Percentiles rank a stretch among this genome's conserved stretches.
These are phyloP conservation scores for Drosophila nigrodunni DNA, from an alignment of 1,140 invertebrate genomes.

Conservation along the genomic window DNA sequence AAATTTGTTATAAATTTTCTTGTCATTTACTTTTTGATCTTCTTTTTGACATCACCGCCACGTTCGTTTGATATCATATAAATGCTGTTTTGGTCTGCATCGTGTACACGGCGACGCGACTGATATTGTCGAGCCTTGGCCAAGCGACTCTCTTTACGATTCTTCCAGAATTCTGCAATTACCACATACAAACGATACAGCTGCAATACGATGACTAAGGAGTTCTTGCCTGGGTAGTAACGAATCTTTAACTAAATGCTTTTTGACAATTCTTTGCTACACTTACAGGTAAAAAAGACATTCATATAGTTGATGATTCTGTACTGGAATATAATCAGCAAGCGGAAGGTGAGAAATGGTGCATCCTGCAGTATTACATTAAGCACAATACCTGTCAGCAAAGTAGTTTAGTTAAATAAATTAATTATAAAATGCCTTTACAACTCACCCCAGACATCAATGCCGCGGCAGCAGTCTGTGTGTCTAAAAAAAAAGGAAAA, in stretches of 20 bases:
- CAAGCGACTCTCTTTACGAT: conserved; percentile 82
- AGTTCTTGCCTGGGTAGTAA: conserved; percentile 89
- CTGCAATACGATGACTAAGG: conserved; percentile 93
- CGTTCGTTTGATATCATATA: conserved; percentile 87
- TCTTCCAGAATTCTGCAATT: conserved; percentile 87
- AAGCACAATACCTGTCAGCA: conserved; percentile 87
- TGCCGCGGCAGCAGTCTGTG: conserved; percentile 86
- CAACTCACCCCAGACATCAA: conserved; percentile 90
- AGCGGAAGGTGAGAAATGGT: conserved; percentile 92
- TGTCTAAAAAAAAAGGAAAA: conserved; percentile 49
- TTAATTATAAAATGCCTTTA: background rate
- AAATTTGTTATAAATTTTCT: background rate
- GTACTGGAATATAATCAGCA: conserved; percentile 93
- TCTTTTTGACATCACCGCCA: conserved; percentile 75
- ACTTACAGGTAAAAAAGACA: conserved; percentile 95
- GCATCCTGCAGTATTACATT: conserved; percentile 93
- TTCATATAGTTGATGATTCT: conserved; percentile 96
- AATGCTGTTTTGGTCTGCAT: conserved; percentile 84
- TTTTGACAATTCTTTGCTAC: background rate
- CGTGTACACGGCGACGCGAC: conserved; percentile 80
- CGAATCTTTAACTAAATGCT: too few species aligned
- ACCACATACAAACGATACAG: conserved; percentile 94
- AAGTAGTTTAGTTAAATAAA: background rate
- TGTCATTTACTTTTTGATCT: conserved; percentile 70
- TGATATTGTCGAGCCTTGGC: conserved; percentile 84